A percentile compares a stretch with the other conserved stretches of the same genome.
Conservation (phyloP, 2,113 vertebrate genomes). For the Eleginops maclovinus region DNA sequence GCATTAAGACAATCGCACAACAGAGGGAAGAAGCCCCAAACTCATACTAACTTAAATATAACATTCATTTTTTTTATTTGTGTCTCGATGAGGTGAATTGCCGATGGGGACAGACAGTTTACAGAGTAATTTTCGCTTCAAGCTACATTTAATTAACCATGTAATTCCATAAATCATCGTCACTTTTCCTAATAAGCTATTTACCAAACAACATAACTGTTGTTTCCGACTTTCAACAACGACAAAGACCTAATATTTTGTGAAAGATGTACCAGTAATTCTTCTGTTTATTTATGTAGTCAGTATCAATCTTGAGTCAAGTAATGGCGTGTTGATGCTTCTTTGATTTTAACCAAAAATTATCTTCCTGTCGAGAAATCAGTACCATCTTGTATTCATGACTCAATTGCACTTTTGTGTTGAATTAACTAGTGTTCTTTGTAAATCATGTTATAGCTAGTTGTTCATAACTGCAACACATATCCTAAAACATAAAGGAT, state of each 20-base stretch:
- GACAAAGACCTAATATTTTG: slow-evolving; percentile 18
- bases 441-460: background rate
- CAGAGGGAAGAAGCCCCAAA: slow-evolving; percentile 5
- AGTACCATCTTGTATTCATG: slow-evolving; percentile 11
- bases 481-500: background rate
- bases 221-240: slow-evolving; percentile 39
- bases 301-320: slow-evolving; percentile 5
- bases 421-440: background rate
- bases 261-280: slow-evolving; percentile 23
- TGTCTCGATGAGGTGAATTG: slow-evolving; percentile 19
- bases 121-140: slow-evolving; percentile 51
- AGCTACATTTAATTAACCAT: slow-evolving; percentile 63
- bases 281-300: slow-evolving; percentile 21
- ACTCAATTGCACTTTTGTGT: background rate
- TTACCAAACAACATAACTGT: slow-evolving; percentile 51
- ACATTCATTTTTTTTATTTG: slow-evolving; percentile 23
- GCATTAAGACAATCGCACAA: slow-evolving; percentile 20
- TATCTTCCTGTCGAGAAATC: slow-evolving; percentile 9
- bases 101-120: slow-evolving; percentile 43
- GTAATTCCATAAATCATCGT: slow-evolving; percentile 62
- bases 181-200: slow-evolving; percentile 61
- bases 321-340: background rate
- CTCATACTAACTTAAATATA: background rate
- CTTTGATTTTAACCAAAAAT: slow-evolving; percentile 22
- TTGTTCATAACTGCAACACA: background rate